A percentile compares a stretch with the other conserved stretches of the same genome.
These are phyloP conservation scores for Microcaecilia unicolor DNA, from an alignment of 2,797 vertebrate species.

Conservation along the genomic window DNA sequence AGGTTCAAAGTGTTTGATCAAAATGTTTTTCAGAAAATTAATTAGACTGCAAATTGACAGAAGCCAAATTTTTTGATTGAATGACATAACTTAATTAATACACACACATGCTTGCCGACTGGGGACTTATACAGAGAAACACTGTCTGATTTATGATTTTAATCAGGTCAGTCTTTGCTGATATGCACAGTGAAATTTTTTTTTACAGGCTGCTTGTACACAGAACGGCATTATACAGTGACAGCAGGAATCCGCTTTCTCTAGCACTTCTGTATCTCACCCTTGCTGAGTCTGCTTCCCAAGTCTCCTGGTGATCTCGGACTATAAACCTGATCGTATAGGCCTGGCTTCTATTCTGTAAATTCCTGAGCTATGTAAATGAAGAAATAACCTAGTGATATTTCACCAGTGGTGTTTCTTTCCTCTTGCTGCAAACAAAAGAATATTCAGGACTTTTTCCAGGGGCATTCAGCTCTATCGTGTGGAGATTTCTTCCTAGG, in stretches of 20 bases:
- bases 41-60: not conserved
- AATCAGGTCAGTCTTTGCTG: constrained; percentile 36
- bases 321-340: not conserved
- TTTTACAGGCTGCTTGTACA: constrained; percentile 24
- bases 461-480: no score
- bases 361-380: no score
- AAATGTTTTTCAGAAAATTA: not conserved
- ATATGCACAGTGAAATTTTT: constrained; percentile 30
- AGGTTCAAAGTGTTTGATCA: no score
- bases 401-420: no score
- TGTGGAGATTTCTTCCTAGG: no score
- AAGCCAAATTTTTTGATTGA: constrained; percentile 17
- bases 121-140: constrained; percentile 15
- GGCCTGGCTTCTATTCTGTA: no score
- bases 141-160: constrained; percentile 39
- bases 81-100: constrained; percentile 25
- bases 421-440: no score
- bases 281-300: constrained; percentile 21
- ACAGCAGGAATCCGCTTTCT: constrained; percentile 12
- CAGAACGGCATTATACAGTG: constrained; percentile 7
- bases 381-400: no score
- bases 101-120: constrained; percentile 17
- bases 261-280: constrained; percentile 11
- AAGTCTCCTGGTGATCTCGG: constrained; percentile 2
- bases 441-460: no score